Base-by-base conservation (phyloP, 1,140 invertebrate species). In the Neelides sp. region DNA sequence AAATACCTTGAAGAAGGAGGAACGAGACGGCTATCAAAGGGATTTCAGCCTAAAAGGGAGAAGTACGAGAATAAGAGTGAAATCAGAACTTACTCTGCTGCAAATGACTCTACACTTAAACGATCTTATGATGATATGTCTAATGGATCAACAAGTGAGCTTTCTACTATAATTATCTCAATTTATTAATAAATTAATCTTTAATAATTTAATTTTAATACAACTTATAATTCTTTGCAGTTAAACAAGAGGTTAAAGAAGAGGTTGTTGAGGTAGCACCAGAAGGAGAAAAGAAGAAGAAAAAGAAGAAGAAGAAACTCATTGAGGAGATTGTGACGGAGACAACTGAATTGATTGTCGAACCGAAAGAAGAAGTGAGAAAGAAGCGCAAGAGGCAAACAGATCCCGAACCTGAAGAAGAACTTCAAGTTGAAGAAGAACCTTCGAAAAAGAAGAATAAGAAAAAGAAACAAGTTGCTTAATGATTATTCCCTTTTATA, bases 1-100 rank as follows among this genome's bases (percentile, higher is more conserved):
- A 71, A 80, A 40, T 54, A 80, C 23, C 62, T 96, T 1, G 91
- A 96, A 70, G 84, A 90, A 68, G 87, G 86, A 0, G 85, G 83
- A 63, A 65, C 86, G 24, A 75, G 76, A 47, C 76, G 78, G 62
- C 79, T 95, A 26, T 91, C 86, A 64, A 60, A 63, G 20, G 61
- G 62, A 46, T 66, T 67, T 10, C 69, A 71, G 50, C 66, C 64
- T 58, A n/a, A n/a, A n/a, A n/a, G n/a, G n/a, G 69, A 73, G 19
- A 74, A 72, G 61, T 75, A 76, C 61, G 65, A 71, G 52, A 70
- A 69, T 53, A 73, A 72, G 58, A 71, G 71, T 54, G 65, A 73
- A 60, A 65, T 75, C 3, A 63, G 66, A 24, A 65, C 67, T 24
- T 75, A 74, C 55, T 64, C 68, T 26, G 48, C 63, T 12, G 62